Percentiles rank a stretch among this genome's conserved stretches.
These are phyloP conservation scores for Campoletis raptor DNA, from an alignment of 2,888 invertebrate species.

Conservation along the genomic window DNA sequence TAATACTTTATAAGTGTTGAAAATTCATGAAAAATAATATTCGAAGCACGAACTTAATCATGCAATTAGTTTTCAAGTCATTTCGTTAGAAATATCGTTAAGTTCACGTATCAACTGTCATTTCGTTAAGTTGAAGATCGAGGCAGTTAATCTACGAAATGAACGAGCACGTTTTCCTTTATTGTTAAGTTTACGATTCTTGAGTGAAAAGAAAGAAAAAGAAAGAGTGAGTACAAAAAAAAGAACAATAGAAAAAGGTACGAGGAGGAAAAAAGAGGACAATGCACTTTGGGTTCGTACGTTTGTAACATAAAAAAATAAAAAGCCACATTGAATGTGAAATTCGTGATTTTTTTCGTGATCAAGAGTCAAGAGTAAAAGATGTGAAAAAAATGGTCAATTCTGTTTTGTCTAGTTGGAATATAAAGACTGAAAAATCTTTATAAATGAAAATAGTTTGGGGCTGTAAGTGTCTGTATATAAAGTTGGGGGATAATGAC, in stretches of 20 bases:
- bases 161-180: slow-evolving; percentile 1
- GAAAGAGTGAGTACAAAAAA: not conserved
- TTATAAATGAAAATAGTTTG: not conserved
- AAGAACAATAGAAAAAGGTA: not conserved
- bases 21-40: not conserved
- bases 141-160: not conserved
- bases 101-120: not conserved
- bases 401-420: not conserved
- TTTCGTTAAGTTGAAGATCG: not conserved
- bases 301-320: not conserved
- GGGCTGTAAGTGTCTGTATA: not conserved
- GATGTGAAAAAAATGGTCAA: not conserved
- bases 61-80: not conserved
- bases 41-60: not conserved
- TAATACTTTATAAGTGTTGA: not conserved
- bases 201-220: not conserved
- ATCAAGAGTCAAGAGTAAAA: not conserved
- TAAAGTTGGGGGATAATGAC: not conserved
- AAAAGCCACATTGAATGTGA: not conserved
- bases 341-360: not conserved
- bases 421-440: not conserved
- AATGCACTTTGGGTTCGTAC: not conserved
- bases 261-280: not conserved
- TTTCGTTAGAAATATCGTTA: not conserved
- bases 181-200: slow-evolving; percentile 5